A percentile compares a stretch with the other conserved stretches of the same genome.
Evolutionary conservation across 2,797 vertebrate genomes (phyloP).

Genomic region (Fistularia tabacaria): DNA sequence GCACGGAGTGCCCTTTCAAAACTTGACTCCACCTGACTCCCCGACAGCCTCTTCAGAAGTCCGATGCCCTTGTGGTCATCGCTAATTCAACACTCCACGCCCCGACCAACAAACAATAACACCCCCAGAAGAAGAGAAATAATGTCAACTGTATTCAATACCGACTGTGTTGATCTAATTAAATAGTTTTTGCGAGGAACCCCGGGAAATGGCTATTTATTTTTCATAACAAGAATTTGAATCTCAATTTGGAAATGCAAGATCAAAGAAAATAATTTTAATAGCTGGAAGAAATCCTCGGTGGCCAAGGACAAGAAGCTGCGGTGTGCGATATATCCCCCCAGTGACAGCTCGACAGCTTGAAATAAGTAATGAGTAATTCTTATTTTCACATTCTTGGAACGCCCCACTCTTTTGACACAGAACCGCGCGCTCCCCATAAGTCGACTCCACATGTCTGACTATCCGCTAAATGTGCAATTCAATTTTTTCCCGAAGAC

Average conservation of each 20-base stretch:
- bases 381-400: conserved; percentile 4
- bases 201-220: conserved; percentile 82
- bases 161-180: conserved; percentile 57
- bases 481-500: conserved; percentile 32
- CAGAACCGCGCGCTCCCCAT: background rate
- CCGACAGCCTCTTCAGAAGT: conserved; percentile 29
- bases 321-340: conserved; percentile 43
- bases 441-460: conserved; percentile 13
- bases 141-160: conserved; percentile 69
- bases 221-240: conserved; percentile 87
- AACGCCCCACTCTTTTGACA: background rate
- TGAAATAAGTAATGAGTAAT: conserved; percentile 33
- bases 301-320: conserved; percentile 54
- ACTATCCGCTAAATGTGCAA: conserved; percentile 44
- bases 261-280: conserved; percentile 84
- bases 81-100: conserved; percentile 77
- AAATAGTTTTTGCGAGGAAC: conserved; percentile 80
- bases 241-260: conserved; percentile 86
- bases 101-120: conserved; percentile 55
- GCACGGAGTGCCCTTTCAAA: conserved; percentile 28
- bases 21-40: conserved; percentile 32
- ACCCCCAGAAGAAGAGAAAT: conserved; percentile 24
- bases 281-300: conserved; percentile 75
- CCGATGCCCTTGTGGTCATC: conserved; percentile 71
- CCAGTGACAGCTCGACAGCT: conserved; percentile 49